Conservation (phyloP, 2,888 invertebrate genomes). For the Mystacides longicornis region DNA sequence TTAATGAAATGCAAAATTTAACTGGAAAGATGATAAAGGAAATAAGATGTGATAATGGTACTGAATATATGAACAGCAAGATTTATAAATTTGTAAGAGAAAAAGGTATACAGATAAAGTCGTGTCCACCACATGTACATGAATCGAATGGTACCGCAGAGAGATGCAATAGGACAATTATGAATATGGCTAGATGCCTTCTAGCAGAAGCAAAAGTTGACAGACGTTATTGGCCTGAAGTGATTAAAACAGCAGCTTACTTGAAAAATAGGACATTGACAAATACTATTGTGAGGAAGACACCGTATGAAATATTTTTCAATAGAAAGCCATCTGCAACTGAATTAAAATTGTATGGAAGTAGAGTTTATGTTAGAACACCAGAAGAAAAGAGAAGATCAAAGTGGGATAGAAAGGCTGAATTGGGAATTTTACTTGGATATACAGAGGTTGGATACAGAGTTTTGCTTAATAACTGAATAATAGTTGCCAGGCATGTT, state of each 20-base stretch:
- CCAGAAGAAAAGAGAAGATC: not conserved
- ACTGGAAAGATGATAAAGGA: not conserved
- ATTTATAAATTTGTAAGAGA: constrained; percentile 1
- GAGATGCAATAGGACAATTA: not conserved
- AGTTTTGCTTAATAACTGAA: not conserved
- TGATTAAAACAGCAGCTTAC: too few relatives aligned
- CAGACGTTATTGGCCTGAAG: too few relatives aligned
- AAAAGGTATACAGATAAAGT: constrained; percentile 1
- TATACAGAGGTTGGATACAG: too few relatives aligned
- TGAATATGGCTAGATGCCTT: not conserved
- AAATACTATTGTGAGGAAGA: not conserved
- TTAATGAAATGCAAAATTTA: constrained; percentile 1
- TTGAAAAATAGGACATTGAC: too few relatives aligned
- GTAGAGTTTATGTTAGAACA: not conserved
- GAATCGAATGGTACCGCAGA: not conserved
- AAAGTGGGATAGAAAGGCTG: not conserved
- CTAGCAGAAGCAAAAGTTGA: not conserved
- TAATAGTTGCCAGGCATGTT: not conserved
- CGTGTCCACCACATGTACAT: constrained; percentile 3
- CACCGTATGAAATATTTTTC: not conserved
- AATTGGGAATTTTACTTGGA: not conserved
- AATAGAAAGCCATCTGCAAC: not conserved
- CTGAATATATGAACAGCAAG: constrained; percentile 2
- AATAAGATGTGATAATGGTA: not conserved
- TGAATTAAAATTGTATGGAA: not conserved